phyloP scores from a whole-genome alignment of 2,888 invertebrate genomes.

The Allacma fusca region DNA sequence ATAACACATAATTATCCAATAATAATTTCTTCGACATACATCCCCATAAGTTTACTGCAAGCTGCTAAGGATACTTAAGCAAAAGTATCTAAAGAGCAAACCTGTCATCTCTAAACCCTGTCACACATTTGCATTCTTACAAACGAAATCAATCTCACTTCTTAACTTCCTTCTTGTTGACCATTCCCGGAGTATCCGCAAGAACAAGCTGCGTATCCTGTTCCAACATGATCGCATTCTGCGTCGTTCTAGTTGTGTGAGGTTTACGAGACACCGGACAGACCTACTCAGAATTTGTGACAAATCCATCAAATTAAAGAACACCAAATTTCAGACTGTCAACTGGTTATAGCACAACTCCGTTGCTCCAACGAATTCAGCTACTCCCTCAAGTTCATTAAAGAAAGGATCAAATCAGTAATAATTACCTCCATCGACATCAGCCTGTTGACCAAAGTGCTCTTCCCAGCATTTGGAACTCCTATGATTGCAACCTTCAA shows the following conservation, averaged over 20 bases:
- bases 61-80: no score
- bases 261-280: slow-evolving; percentile 91
- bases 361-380: no score
- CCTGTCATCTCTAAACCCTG: no score
- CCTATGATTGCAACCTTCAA: slow-evolving; percentile 84
- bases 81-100: no score
- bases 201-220: slow-evolving; percentile 88
- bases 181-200: slow-evolving; percentile 92
- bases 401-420: no score
- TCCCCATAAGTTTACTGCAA: no score
- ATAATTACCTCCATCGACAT: slow-evolving; percentile 82
- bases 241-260: slow-evolving; percentile 83
- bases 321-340: no score
- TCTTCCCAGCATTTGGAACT: slow-evolving; percentile 94
- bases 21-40: no score
- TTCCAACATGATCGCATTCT: slow-evolving; percentile 76
- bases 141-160: slow-evolving; percentile 68
- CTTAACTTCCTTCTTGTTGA: slow-evolving; percentile 74
- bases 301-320: no score
- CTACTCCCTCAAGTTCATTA: no score
- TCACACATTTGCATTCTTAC: neutral
- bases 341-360: no score
- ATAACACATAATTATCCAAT: slow-evolving; percentile 58
- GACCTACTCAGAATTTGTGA: slow-evolving; percentile 72
- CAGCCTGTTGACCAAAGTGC: slow-evolving; percentile 89